A percentile compares a stretch with the other conserved stretches of the same genome.
Evolutionary conservation across 2,888 invertebrate species (phyloP).

Genomic region (Amblyjoppa fuscipennis): DNA sequence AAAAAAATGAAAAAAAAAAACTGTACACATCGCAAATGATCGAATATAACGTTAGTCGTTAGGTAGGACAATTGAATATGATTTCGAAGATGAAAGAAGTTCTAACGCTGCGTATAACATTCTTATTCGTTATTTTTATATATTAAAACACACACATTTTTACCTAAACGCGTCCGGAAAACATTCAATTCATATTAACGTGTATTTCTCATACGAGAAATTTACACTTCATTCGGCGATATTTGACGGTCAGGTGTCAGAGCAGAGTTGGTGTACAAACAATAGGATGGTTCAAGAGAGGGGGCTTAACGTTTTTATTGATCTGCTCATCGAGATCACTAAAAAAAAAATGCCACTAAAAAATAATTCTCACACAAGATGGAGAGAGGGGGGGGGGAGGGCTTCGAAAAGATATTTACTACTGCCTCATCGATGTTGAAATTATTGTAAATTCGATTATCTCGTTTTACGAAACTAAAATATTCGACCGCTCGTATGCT

Average conservation of each 20-base stretch:
- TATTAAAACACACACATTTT: not conserved
- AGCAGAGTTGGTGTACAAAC: not conserved
- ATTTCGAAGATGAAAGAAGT: slow-evolving; percentile 34
- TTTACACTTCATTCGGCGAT: not conserved
- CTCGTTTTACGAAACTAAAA: too few species aligned
- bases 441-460: too few species aligned
- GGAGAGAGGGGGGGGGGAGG: too few species aligned
- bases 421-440: too few species aligned
- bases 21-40: slow-evolving; percentile 61
- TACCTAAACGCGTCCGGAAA: not conserved
- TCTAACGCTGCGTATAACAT: slow-evolving; percentile 17
- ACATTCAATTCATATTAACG: not conserved
- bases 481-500: too few species aligned
- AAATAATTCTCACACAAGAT: too few species aligned
- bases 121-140: slow-evolving; percentile 16
- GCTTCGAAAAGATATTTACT: too few species aligned
- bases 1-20: not conserved
- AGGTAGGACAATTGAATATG: slow-evolving; percentile 64
- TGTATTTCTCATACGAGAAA: not conserved
- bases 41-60: slow-evolving; percentile 65
- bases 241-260: not conserved
- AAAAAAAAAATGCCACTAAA: too few species aligned
- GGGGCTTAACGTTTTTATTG: too few species aligned
- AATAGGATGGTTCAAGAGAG: not conserved
- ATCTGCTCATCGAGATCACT: too few species aligned